phyloP scores from a whole-genome alignment of 1,140 invertebrate genomes.

The Drosophila trapezifrons region DNA sequence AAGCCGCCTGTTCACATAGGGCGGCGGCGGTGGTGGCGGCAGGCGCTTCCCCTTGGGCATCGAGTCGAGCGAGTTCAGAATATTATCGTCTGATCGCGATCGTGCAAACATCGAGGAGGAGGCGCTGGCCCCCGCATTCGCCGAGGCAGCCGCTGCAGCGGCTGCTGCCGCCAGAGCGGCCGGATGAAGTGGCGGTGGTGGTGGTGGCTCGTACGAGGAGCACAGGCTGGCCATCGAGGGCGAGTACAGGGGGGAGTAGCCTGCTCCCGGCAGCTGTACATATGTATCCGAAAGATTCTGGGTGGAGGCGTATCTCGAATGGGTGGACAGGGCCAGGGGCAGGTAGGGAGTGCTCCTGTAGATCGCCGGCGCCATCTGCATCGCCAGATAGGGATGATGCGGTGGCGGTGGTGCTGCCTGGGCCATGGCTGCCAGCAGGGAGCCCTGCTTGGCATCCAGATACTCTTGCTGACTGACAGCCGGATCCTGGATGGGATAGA shows the following conservation, averaged over 20 bases:
- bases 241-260: conserved; percentile 86
- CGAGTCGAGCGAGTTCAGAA: conserved; percentile 88
- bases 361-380: conserved; percentile 88
- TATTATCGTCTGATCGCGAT: conserved; percentile 91
- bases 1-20: conserved; percentile 75
- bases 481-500: conserved; percentile 94
- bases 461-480: conserved; percentile 95
- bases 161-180: conserved; percentile 83
- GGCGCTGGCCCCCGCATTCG: conserved; percentile 19
- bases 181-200: conserved; percentile 84
- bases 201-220: conserved; percentile 86
- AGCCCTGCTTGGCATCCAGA: conserved; percentile 92
- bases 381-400: conserved; percentile 86
- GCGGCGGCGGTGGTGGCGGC: conserved; percentile 88
- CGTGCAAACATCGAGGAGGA: conserved; percentile 87
- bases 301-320: conserved; percentile 89
- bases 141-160: conserved; percentile 70
- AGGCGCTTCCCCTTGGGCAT: conserved; percentile 89
- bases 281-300: conserved; percentile 90
- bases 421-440: conserved; percentile 87
- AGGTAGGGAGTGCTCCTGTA: conserved; percentile 92
- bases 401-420: conserved; percentile 86
- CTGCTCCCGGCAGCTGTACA: conserved; percentile 86
- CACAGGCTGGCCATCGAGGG: conserved; percentile 85
- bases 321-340: conserved; percentile 87